phyloP scores from a whole-genome alignment of 2,797 vertebrate genomes.

The Sphenodon punctatus region DNA sequence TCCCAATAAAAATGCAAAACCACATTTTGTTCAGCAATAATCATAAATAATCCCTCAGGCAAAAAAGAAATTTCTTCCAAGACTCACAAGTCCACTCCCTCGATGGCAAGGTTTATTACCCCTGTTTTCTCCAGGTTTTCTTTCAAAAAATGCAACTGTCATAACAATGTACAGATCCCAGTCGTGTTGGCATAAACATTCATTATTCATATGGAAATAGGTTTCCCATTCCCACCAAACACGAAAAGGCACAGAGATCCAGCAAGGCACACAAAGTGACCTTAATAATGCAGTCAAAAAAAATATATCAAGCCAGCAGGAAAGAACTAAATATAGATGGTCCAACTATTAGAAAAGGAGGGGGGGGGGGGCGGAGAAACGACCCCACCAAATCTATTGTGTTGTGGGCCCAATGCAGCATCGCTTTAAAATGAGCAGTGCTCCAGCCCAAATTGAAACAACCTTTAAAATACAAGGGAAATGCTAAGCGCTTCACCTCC shows the following conservation, averaged over 20 bases:
- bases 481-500: conserved; percentile 28
- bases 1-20: conserved; percentile 62
- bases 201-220: conserved; percentile 25
- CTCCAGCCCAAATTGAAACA: neutral
- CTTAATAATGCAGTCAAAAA: neutral
- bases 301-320: neutral
- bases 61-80: conserved; percentile 41
- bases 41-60: conserved; percentile 48
- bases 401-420: neutral
- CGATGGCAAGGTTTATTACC: conserved; percentile 41
- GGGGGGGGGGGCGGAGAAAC: neutral
- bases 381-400: neutral
- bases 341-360: neutral
- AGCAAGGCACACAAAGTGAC: neutral
- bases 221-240: conserved; percentile 1
- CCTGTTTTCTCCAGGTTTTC: conserved; percentile 24
- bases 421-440: neutral
- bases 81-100: conserved; percentile 33
- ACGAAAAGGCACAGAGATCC: neutral
- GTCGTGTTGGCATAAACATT: neutral
- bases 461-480: conserved; percentile 35
- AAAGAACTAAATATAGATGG: neutral
- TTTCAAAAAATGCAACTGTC: conserved; percentile 38
- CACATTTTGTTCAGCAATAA: conserved; percentile 42
- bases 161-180: conserved; percentile 25